phyloP scores from a whole-genome alignment of 2,888 invertebrate species.

The Xestia ashworthii region DNA sequence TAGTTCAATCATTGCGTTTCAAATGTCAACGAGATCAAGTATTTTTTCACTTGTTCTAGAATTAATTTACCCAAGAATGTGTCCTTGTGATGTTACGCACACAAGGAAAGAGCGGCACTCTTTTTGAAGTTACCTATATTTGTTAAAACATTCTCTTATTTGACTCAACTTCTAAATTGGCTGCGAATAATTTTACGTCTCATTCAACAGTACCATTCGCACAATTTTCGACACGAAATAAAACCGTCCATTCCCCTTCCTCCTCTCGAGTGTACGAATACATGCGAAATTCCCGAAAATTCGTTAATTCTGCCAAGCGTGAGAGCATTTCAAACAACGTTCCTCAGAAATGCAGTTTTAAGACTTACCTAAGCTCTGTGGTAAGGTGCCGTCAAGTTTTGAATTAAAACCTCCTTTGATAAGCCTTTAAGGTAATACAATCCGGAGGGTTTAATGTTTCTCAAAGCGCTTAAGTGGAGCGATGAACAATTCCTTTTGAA shows the following conservation, averaged over 20 bases:
- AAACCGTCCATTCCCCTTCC: slow-evolving; percentile 1
- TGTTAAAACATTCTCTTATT: slow-evolving; percentile 13
- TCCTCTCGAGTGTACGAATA: neutral
- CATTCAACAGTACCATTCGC: slow-evolving; percentile 10
- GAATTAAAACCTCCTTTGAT: slow-evolving; percentile 42
- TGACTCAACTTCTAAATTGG: slow-evolving; percentile 24
- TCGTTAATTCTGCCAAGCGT: slow-evolving; percentile 28
- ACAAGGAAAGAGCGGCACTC: neutral
- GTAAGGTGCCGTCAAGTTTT: slow-evolving; percentile 32
- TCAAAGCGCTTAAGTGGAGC: slow-evolving; percentile 19
- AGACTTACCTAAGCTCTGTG: neutral
- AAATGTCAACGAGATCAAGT: neutral
- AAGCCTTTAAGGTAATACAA: slow-evolving; percentile 36
- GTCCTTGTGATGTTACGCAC: too few relatives aligned
- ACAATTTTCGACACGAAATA: slow-evolving; percentile 7
- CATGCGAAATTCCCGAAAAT: slow-evolving; percentile 21
- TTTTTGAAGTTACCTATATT: slow-evolving; percentile 21
- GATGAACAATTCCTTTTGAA: slow-evolving; percentile 40
- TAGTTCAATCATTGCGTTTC: too few relatives aligned
- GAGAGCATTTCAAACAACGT: slow-evolving; percentile 37
- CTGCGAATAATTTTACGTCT: slow-evolving; percentile 36
- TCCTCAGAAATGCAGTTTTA: slow-evolving; percentile 35
- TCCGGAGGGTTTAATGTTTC: slow-evolving; percentile 43
- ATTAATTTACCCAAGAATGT: slow-evolving; percentile 1
- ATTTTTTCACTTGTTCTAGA: neutral